Evolutionary conservation across 2,113 vertebrate species (phyloP).

Genomic region (Empidonax alnorum): DNA sequence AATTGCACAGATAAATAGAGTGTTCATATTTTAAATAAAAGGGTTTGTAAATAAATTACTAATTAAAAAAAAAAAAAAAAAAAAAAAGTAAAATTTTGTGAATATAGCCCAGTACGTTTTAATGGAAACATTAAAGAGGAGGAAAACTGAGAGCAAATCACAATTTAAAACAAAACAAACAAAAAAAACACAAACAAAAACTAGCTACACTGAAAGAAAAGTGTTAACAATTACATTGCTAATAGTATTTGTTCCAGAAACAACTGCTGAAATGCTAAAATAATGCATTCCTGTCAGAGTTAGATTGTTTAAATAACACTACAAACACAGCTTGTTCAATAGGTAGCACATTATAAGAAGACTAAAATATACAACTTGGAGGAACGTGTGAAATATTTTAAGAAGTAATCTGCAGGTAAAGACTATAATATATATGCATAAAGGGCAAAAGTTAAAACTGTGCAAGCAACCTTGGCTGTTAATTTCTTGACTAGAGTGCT

Average conservation of each 20-base stretch:
- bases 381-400: background rate
- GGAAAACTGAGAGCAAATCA: background rate
- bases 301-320: background rate
- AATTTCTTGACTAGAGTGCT: slow-evolving; percentile 32
- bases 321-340: background rate
- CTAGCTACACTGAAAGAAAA: background rate
- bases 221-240: background rate
- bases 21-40: background rate
- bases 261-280: background rate
- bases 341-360: background rate
- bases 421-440: background rate
- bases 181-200: background rate
- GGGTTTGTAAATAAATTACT: background rate
- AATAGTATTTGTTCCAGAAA: slow-evolving; percentile 23
- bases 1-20: background rate
- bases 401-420: background rate
- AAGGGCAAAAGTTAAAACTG: slow-evolving; percentile 1
- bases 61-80: background rate
- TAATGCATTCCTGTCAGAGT: background rate
- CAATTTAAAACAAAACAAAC: background rate
- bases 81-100: fast-evolving
- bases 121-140: background rate
- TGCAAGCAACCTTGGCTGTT: background rate
- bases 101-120: background rate
- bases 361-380: background rate